Conservation (phyloP, 1,140 invertebrate genomes). For the Apocrypta bakeri region DNA sequence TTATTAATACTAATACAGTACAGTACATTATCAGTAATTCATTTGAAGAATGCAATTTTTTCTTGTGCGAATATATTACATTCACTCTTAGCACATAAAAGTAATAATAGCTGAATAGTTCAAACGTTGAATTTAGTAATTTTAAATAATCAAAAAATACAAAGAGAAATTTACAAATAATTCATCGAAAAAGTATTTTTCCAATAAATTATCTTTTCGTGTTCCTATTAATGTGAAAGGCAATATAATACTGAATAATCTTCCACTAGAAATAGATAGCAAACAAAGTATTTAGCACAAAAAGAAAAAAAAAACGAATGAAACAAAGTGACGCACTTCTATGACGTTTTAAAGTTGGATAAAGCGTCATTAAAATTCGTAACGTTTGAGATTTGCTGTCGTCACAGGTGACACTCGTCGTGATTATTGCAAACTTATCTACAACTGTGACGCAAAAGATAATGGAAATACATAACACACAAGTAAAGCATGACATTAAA, state of each 20-base stretch:
- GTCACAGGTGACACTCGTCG: neutral
- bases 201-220: neutral
- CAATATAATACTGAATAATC: neutral
- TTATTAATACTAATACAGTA: neutral
- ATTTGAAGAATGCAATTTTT: neutral
- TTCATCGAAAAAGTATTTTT: neutral
- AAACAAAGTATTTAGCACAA: neutral
- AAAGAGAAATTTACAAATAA: neutral
- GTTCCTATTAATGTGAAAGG: neutral
- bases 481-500: neutral
- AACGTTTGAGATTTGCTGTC: neutral
- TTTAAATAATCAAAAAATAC: neutral
- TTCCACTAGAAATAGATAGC: neutral
- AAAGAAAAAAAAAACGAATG: neutral
- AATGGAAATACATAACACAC: neutral
- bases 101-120: no score
- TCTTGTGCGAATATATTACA: neutral
- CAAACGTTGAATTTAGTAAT: neutral
- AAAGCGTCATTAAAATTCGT: constrained; percentile 28
- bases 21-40: neutral
- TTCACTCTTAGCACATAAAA: neutral
- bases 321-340: constrained; percentile 16
- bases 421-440: constrained; percentile 12
- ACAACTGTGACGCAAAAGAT: constrained; percentile 16
- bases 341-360: neutral